Base-by-base conservation (phyloP, 2,113 vertebrate species). In the Chamaetylas fuelleborni region DNA sequence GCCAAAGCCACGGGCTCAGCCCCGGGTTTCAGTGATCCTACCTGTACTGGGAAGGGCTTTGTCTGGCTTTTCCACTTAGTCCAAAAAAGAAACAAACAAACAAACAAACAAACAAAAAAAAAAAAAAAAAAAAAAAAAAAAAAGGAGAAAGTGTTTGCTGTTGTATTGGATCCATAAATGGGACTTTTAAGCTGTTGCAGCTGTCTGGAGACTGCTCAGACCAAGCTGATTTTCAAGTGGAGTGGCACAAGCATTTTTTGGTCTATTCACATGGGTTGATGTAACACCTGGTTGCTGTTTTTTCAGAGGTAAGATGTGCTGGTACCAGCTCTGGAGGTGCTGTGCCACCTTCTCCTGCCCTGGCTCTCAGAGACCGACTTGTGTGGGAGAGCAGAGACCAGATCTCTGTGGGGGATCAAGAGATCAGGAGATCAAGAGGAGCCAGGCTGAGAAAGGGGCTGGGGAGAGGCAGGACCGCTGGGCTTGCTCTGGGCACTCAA, bases 281-380 rank as follows among this genome's bases (percentile, higher is more conserved):
- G 50, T 38, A n/a, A 47, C 9, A 17, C 11, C 25, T 47, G 24
- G 14, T 47, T 38, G 22, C 28, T 56, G 33, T 17, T 70, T 73
- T 91, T 36, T 71, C 17, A 34, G 33, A 70, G 56, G 42, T 62
- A 45, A 89, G 54, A 29, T 71, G 61, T 62, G 43, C 71, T 71
- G 81, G n/a, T 56, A 22, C 38, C 4, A 24, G 36, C 22, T 77
- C 50, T 66, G 42, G 66, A 65, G 26, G 34, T 73, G 81, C 67
- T 0, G 9, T 73, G 72, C 38, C 47, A 31, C 34, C 42, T 78
- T 40, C 19, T 70, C 43, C 77, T 38, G 28, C 11, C 18, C 42
- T 0, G 0, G 31, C 47, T 74, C 29, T 47, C 16, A 4, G 51
- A 38, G 69, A 74, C 15, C 0, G 0, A 31, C 38, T 66, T 29